Base-by-base conservation (phyloP, 2,888 invertebrate species). In the Heliconius sara region DNA sequence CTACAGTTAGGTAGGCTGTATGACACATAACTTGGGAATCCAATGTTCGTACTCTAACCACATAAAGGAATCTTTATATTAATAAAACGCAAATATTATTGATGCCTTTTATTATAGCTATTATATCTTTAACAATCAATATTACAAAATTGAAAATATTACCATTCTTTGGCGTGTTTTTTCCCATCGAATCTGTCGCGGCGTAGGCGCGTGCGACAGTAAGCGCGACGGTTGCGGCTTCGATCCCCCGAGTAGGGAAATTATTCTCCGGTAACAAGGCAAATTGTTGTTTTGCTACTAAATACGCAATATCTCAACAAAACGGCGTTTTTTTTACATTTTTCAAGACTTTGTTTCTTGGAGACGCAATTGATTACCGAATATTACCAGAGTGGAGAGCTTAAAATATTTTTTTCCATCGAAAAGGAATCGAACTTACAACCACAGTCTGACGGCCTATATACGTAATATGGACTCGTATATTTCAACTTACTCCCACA, bases 401-500 rank as follows among this genome's bases (percentile, higher is more conserved):
- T 57, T 16, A 19, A 19, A 52, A 19, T 3, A 4, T 19, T 47
- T 47, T 13, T 22, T 7, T 22, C 22, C 22, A n/a, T 22, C 22
- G 22, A 57, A 57, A 9, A 22, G 22, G 22, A 22, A 57, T 22
- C 9, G 22, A 22, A 57, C 22, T 22, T 3, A 57, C 57, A 22
- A 57, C 22, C 0, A 19, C 22, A 57, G 9, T 3, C 57, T 3
- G 57, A 3, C 22, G 9, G 57, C 2, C 22, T 57, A 22, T 9
- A 57, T 0, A 57, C 57, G 22, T 57, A 57, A 57, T 57, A 9
- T 19, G 22, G 57, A 57, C 19, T 65, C 27, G 30, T 65, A 12
- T 63, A 57, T 63, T 60, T 43, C n/a, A 16, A 19, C 22, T 30
- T 43, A 57, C 63, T 77, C 77, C 77, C 77, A 77, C 77, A 47